Conservation (phyloP, 2,888 invertebrate genomes). For the Malthinus flaveolus region DNA sequence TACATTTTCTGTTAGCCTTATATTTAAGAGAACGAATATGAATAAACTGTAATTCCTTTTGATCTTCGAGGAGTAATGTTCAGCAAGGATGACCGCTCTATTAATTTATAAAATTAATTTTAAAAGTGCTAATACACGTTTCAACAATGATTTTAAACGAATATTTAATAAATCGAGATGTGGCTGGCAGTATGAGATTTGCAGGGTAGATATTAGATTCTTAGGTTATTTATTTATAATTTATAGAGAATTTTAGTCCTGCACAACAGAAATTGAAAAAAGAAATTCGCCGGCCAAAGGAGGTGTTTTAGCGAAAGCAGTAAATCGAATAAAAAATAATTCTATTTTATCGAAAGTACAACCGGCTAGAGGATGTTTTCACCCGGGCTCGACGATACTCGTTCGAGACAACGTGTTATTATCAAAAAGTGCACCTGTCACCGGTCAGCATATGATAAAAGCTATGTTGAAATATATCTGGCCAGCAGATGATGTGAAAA, state of each 20-base stretch:
- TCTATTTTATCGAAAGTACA: slow-evolving; percentile 51
- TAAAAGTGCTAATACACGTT: too few relatives aligned
- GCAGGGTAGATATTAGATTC: slow-evolving; percentile 28
- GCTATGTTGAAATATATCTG: slow-evolving; percentile 93
- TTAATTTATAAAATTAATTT: neutral
- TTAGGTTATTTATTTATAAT: slow-evolving; percentile 20
- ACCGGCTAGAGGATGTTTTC: slow-evolving; percentile 81
- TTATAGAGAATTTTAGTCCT: slow-evolving; percentile 24
- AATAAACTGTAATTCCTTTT: too few relatives aligned
- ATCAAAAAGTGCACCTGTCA: slow-evolving; percentile 62
- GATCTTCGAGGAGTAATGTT: too few relatives aligned
- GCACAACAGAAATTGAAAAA: slow-evolving; percentile 24
- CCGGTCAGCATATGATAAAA: slow-evolving; percentile 77
- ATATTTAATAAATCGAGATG: neutral
- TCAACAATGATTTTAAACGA: neutral
- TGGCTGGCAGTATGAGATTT: slow-evolving; percentile 17
- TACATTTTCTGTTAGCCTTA: too few relatives aligned
- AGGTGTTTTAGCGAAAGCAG: slow-evolving; percentile 42
- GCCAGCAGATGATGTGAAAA: slow-evolving; percentile 85
- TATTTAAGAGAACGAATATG: too few relatives aligned
- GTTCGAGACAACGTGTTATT: slow-evolving; percentile 60
- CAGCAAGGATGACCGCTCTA: neutral
- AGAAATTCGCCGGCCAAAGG: slow-evolving; percentile 5
- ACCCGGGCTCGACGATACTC: slow-evolving; percentile 75
- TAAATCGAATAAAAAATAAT: slow-evolving; percentile 40